These are phyloP conservation scores for Caenorhabditis sp. DNA, from an alignment of 2,888 invertebrate genomes.

Conservation along the genomic window DNA sequence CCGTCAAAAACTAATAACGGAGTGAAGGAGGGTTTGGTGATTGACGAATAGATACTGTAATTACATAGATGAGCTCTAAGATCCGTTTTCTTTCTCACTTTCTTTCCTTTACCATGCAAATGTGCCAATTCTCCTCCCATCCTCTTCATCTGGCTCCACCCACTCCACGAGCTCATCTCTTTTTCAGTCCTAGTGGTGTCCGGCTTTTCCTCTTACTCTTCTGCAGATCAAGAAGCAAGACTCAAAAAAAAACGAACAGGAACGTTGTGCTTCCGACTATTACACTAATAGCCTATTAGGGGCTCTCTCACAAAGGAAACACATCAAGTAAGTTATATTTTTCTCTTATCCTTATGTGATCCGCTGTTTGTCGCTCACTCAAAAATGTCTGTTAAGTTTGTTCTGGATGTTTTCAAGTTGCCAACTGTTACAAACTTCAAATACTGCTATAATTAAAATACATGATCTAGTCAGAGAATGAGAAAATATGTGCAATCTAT, in stretches of 20 bases:
- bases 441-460: no score
- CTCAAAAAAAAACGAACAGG: no score
- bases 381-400: no score
- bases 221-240: not conserved
- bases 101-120: not conserved
- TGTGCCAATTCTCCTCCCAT: not conserved
- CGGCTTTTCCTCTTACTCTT: not conserved
- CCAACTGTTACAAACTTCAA: no score
- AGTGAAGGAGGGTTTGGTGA: slow-evolving; percentile 5
- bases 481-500: no score
- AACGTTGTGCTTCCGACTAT: not conserved
- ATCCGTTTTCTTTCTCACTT: not conserved
- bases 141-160: not conserved
- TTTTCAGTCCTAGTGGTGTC: not conserved
- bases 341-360: no score
- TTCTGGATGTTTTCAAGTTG: no score
- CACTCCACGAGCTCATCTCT: not conserved
- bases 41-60: slow-evolving; percentile 18
- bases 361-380: no score
- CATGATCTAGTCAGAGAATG: no score
- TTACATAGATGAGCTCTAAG: not conserved
- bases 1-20: slow-evolving; percentile 10
- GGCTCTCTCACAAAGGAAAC: not conserved
- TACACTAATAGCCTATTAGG: not conserved
- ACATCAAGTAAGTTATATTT: not conserved